Evolutionary conservation across 2,113 vertebrate species (phyloP), one percentile per base, ranked within the genome.

Genomic region (Eulemur rufifrons): DNA sequence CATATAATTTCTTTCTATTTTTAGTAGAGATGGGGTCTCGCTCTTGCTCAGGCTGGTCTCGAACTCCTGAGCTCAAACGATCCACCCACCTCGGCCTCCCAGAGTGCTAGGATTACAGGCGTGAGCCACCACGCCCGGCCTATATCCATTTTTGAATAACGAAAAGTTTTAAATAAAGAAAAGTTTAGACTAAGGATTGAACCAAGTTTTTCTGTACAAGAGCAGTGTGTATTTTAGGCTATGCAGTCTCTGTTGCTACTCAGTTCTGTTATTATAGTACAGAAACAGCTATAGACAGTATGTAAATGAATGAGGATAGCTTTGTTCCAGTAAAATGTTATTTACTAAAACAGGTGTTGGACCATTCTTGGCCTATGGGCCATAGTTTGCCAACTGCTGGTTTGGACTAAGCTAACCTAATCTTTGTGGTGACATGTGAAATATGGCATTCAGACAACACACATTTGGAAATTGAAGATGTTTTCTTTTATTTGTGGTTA

Each of bases 401-500:
- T 68, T 86, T 95, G 92, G 54, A 69, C 25, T 83, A 88, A 86
- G 23, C 61, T 86, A 82, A 85, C 50, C 25, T 86, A 29, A 56
- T 89, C 39, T 93, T 97, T 93, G 29, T 42, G 81, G 34, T 82
- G 50, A 93, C 86, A 17, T 29, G 59, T 45, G 66, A 90, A 71
- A 8, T 68, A 59, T 45, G n/a, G 23, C 56, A 78, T 94, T 94
- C 61, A 78, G 77, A 37, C 20, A 37, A 39, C 23, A 95, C 17
- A n/a, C 11, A 86, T 95, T 93, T 84, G 29, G 74, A 83, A 85
- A 74, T 52, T 86, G 64, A 95, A 76, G 68, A 20, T 89, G 6
- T 52, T 96, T 92, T 89, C 25, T 80, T 61, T 74, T 76, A 29
- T 76, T 97, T 95, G 69, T 95, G 59, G 74, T 73, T 94, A 34